Evolutionary conservation across 2,797 vertebrate species (phyloP).

Genomic region (Enteromius treurensis): DNA sequence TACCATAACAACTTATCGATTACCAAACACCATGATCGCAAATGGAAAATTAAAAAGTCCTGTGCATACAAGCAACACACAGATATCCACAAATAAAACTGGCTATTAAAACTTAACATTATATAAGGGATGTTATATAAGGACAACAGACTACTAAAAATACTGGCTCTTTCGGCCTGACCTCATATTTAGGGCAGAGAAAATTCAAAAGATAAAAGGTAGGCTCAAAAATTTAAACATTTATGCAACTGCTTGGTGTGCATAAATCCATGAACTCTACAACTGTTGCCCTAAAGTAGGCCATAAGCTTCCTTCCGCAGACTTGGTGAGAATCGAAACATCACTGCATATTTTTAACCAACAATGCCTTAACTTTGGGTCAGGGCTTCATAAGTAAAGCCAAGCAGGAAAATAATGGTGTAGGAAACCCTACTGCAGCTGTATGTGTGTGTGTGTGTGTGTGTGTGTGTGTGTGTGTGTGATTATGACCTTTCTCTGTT

Average conservation of each 20-base stretch:
- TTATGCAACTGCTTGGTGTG: conserved; percentile 60
- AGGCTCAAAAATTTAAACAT: conserved; percentile 63
- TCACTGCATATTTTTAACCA: conserved; percentile 2
- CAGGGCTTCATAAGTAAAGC: conserved; percentile 2
- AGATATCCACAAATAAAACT: background rate
- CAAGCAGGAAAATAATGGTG: conserved; percentile 11
- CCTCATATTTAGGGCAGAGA: conserved; percentile 60
- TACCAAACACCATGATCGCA: background rate
- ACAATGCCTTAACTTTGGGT: conserved; percentile 9
- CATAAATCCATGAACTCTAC: conserved; percentile 49
- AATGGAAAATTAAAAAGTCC: background rate
- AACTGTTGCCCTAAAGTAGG: conserved; percentile 30
- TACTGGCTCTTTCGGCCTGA: conserved; percentile 63
- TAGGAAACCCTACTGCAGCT: background rate
- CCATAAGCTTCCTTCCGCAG: background rate
- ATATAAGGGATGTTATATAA: conserved; percentile 76
- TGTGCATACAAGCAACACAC: background rate
- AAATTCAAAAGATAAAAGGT: conserved; percentile 65
- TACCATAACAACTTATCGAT: background rate
- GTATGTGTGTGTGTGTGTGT: conserved; percentile 19
- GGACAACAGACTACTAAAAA: conserved; percentile 68
- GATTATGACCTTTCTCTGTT: conserved; percentile 48
- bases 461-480: conserved; percentile 23
- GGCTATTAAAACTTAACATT: conserved; percentile 68
- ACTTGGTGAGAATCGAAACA: background rate